Base-by-base conservation (phyloP, 2,113 vertebrate genomes). In the Tragelaphus strepsiceros region DNA sequence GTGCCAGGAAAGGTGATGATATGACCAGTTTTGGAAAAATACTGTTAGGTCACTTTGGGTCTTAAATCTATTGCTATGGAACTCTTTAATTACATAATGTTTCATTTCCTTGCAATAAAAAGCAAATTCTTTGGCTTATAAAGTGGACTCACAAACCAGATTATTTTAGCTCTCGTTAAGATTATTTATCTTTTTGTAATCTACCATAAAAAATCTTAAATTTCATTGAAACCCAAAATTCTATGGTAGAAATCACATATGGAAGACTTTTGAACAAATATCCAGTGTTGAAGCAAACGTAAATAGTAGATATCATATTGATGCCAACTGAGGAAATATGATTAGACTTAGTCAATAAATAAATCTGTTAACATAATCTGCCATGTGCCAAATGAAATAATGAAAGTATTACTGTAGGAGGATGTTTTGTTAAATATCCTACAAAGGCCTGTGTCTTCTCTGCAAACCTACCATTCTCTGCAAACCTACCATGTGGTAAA, bases 301-400 rank as follows among this genome's bases (percentile, higher is more conserved):
- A 98, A 98, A 97, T 96, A 92, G 91, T 95, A 95, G 95, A 32
- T 88, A 14, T 12, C 62, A 1, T 24, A 5, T 88, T 98, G 35
- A 10, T 88, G 95, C 80, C 97, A 97, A 96, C 97, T 93, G 93
- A 98, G 87, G 96, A 90, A 97, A 64, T 88, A 43, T n/a, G 97
- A 97, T 98, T 92, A 81, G 90, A 96, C 96, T 98, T 97, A 53
- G 77, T 98, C 78, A 96, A 97, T 98, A 98, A 98, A 98, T 98
- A 98, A 98, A 98, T 97, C 98, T 97, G 96, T 98, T 98, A 98
- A 94, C 92, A 10, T 98, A 97, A 98, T 98, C 94, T 98, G 85
- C 92, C 91, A 7, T 88, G 94, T 98, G 96, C 97, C 96, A 92
- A 95, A 97, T 98, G 98, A 96, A 98, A 98, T 98, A 98, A 98